A percentile compares a stretch with the other conserved stretches of the same genome.
These are phyloP conservation scores for Pseudotriccus pelzelni DNA, from an alignment of 2,797 vertebrate genomes.

Conservation along the genomic window DNA sequence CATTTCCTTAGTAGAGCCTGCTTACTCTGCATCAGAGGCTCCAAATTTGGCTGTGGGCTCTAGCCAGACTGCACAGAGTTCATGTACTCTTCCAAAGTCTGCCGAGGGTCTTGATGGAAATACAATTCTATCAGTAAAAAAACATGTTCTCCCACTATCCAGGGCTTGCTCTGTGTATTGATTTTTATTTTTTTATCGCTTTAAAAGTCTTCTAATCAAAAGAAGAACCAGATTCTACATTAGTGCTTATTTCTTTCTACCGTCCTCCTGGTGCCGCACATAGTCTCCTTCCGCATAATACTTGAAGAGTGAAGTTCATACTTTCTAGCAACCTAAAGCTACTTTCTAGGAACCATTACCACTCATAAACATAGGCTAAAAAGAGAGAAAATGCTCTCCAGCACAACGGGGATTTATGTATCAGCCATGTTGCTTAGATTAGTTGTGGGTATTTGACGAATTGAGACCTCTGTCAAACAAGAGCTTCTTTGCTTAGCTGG, in stretches of 20 bases:
- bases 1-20: background rate
- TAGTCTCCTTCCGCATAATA: background rate
- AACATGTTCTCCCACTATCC: background rate
- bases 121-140: background rate
- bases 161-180: background rate
- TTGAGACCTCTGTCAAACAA: background rate
- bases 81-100: slow-evolving; percentile 14
- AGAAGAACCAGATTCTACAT: background rate
- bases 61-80: background rate
- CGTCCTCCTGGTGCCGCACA: background rate
- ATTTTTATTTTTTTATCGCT: background rate
- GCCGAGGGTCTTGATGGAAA: background rate
- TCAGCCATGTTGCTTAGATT: background rate
- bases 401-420: background rate
- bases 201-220: background rate
- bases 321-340: background rate
- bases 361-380: background rate
- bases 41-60: slow-evolving; percentile 1
- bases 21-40: background rate
- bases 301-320: background rate
- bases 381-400: background rate
- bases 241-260: background rate
- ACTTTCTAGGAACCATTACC: background rate
- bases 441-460: background rate
- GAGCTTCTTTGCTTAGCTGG: background rate